Evolutionary conservation across 2,888 invertebrate genomes (phyloP), one percentile per base, ranked within the genome.

Genomic region (Caenorhabditis sp.): DNA sequence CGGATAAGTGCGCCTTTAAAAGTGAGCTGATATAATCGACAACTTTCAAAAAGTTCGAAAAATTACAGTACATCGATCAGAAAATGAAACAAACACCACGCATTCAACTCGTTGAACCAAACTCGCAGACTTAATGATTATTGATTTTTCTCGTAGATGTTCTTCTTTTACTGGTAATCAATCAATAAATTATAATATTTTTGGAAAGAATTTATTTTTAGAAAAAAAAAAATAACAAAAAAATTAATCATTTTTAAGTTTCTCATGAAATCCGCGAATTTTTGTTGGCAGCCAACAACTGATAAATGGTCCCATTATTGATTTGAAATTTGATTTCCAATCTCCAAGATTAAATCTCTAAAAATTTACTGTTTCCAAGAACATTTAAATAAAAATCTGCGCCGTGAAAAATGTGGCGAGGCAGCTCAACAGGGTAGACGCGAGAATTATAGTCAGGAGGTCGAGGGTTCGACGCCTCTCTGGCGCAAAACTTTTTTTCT

Each of bases 1-100:
- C 97, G 99, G 89, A 91, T 99, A 36, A 95, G 97, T 88, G 96
- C 97, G 5, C 97, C 99, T 5, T 91, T 99, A 71, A 96, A 97
- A 90, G 86, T 86, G 66, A 71, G 66, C 58, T 31, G 21, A 19
- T 10, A 23, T 27, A 26, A 31, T 53, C 31, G 19, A 2, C 3
- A 43, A 8, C 21, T 21, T n/a, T 43, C 8, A 8, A 36, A 36
- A 36, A 8, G 36, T n/a, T n/a, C n/a, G 10, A 31, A 10, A 1
- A 17, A 4, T 70, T 70, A 51, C 71, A 72, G 68, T 72, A 68
- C 31, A 65, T 72, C 43, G 72, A 72, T 26, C 64, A 65, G 53
- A 72, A 72, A 59, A 72, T 72, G 66, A 72, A 72, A 24, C 67
- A 67, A 43, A 72, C 68, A 17, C 72, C 72, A n/a, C 49, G 66